Evolutionary conservation across 2,113 vertebrate genomes (phyloP).

Genomic region (Takifugu bimaculatus): DNA sequence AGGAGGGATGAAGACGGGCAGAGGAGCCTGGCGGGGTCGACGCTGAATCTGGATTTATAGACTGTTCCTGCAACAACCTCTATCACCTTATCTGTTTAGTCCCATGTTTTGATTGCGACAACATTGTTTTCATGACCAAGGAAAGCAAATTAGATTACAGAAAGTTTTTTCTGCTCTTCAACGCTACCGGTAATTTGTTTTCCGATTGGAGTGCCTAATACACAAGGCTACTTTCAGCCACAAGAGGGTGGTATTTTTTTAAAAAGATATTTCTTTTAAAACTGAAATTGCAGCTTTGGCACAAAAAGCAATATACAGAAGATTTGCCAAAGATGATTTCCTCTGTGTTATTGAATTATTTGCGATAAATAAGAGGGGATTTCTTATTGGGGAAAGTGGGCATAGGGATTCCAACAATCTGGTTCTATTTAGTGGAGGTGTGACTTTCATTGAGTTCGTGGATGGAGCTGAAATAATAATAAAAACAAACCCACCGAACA

Average conservation of each 20-base stretch:
- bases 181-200: too few species aligned
- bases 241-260: conserved; percentile 18
- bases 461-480: conserved; percentile 15
- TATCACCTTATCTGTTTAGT: conserved; percentile 23
- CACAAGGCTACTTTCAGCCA: conserved; percentile 3
- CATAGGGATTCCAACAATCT: conserved; percentile 29
- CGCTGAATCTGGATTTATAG: conserved; percentile 38
- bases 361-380: conserved; percentile 21
- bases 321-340: not conserved
- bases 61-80: conserved; percentile 43
- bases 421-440: conserved; percentile 29
- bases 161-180: conserved; percentile 2
- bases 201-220: too few species aligned
- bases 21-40: conserved; percentile 58
- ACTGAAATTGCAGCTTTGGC: not conserved
- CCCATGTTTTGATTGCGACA: not conserved
- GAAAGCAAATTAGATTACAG: conserved; percentile 32
- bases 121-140: conserved; percentile 14
- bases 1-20: conserved; percentile 49
- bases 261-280: not conserved
- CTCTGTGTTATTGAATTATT: not conserved
- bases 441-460: conserved; percentile 34
- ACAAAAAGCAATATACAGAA: too few species aligned
- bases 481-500: not conserved
- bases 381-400: conserved; percentile 5